Conservation (phyloP, 2,888 invertebrate genomes). For the Oxyscelio sp. region DNA sequence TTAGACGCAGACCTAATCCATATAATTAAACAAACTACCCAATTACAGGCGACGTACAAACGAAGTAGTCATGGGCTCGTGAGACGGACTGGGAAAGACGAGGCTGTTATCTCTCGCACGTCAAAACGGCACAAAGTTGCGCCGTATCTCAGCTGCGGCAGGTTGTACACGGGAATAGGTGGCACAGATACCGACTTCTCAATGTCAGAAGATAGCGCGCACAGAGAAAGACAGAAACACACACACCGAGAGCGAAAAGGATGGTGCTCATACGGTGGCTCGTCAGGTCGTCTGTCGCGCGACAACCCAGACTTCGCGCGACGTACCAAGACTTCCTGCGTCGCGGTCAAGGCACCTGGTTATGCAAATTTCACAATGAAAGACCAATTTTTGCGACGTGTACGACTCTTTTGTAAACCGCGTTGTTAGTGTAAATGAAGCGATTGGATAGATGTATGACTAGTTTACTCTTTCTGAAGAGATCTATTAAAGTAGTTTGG, state of each 20-base stretch:
- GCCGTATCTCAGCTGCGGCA: slow-evolving; percentile 82
- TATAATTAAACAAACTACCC: no score
- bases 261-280: slow-evolving; percentile 61
- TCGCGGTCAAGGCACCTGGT: slow-evolving; percentile 48
- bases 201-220: slow-evolving; percentile 74
- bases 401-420: no score
- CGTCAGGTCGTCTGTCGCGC: slow-evolving; percentile 66
- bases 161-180: slow-evolving; percentile 82
- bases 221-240: slow-evolving; percentile 16
- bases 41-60: no score
- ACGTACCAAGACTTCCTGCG: slow-evolving; percentile 40
- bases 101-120: slow-evolving; percentile 83
- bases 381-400: neutral
- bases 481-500: no score
- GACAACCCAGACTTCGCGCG: slow-evolving; percentile 41
- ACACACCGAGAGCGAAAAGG: slow-evolving; percentile 24
- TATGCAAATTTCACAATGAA: slow-evolving; percentile 22
- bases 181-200: slow-evolving; percentile 82
- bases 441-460: no score
- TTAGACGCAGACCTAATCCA: no score
- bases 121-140: slow-evolving; percentile 86
- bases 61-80: slow-evolving; percentile 53
- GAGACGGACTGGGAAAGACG: slow-evolving; percentile 70
- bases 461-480: no score
- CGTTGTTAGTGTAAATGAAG: no score